phyloP scores from a whole-genome alignment of 2,797 vertebrate genomes.

The Acanthornis magna region DNA sequence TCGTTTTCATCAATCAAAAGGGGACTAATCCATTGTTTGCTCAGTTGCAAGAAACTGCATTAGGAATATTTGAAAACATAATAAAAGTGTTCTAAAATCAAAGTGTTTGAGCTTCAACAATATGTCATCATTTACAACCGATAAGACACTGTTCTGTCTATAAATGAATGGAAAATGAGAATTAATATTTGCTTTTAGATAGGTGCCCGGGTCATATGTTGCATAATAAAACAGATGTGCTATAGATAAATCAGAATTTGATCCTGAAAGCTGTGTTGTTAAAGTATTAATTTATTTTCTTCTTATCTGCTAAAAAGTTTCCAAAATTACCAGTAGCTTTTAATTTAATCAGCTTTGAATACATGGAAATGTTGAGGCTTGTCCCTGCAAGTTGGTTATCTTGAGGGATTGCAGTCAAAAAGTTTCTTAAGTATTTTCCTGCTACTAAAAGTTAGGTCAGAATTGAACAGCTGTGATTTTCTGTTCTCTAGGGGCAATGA shows the following conservation, averaged over 20 bases:
- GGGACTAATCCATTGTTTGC: background rate
- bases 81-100: background rate
- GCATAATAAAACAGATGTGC: background rate
- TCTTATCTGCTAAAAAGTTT: background rate
- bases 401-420: background rate
- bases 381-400: background rate
- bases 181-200: constrained; percentile 15
- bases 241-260: background rate
- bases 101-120: background rate
- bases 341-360: background rate
- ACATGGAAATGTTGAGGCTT: background rate
- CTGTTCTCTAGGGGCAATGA: background rate
- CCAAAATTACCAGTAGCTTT: background rate
- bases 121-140: background rate
- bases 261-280: background rate
- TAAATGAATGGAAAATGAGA: background rate
- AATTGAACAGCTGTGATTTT: background rate
- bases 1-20: background rate
- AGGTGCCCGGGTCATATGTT: background rate
- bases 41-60: background rate
- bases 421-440: background rate
- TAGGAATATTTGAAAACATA: background rate
- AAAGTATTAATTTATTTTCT: background rate
- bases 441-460: background rate
- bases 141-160: background rate